These are phyloP conservation scores for Salvelinus alpinus DNA, from an alignment of 2,113 vertebrate species.

Conservation along the genomic window DNA sequence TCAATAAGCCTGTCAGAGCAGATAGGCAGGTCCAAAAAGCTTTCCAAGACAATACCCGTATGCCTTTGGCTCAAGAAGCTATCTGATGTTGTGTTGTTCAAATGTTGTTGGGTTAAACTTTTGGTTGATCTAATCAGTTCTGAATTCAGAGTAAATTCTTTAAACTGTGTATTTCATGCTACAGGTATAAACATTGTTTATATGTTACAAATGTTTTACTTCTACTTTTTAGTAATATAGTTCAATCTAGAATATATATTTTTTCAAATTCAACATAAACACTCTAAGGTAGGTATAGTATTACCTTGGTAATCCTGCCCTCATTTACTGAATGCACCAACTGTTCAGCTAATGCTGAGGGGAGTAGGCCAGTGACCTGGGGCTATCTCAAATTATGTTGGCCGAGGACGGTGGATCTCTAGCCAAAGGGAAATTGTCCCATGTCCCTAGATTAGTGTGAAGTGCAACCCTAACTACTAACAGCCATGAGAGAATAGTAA, in stretches of 20 bases:
- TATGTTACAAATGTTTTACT: too few relatives aligned
- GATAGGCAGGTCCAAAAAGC: neutral
- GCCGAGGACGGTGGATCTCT: neutral
- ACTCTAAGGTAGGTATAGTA: neutral
- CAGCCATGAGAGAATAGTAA: too few relatives aligned
- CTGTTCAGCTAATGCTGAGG: neutral
- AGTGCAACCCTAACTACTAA: too few relatives aligned
- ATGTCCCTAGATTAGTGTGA: too few relatives aligned
- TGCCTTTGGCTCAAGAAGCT: too few relatives aligned
- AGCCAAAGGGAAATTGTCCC: neutral
- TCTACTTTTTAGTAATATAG: neutral
- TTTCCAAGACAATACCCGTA: neutral
- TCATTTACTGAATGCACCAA: neutral
- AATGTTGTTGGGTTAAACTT: too few relatives aligned
- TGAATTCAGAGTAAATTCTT: too few relatives aligned
- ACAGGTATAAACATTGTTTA: too few relatives aligned
- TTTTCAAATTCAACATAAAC: neutral
- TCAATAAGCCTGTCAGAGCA: conserved; percentile 41
- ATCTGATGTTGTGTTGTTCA: too few relatives aligned
- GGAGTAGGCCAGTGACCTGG: neutral
- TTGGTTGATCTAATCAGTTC: too few relatives aligned
- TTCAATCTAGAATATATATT: neutral
- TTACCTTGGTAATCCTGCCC: neutral
- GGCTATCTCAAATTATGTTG: neutral
- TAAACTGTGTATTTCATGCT: too few relatives aligned